A percentile compares a stretch with the other conserved stretches of the same genome.
Conservation (phyloP, 1,140 invertebrate genomes). For the Dreissena polymorpha region DNA sequence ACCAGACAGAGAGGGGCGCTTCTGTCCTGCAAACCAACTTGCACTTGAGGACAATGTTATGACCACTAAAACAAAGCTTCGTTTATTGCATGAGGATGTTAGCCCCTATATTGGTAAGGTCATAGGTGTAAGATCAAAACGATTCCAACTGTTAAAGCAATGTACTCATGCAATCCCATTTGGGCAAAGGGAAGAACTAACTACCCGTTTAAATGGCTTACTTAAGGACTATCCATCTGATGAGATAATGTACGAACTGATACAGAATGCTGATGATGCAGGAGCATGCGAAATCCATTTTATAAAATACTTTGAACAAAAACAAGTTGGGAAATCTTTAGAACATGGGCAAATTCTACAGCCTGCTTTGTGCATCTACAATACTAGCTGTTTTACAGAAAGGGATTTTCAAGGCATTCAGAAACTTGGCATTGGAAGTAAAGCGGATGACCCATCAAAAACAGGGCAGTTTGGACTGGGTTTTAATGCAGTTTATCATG, state of each 20-base stretch:
- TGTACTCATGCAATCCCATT: slow-evolving; percentile 46
- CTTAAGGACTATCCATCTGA: slow-evolving; percentile 71
- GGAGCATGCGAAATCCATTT: slow-evolving; percentile 73
- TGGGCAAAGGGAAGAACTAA: slow-evolving; percentile 71
- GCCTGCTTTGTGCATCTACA: slow-evolving; percentile 73
- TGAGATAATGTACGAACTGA: slow-evolving; percentile 67
- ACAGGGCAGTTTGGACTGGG: slow-evolving; percentile 73
- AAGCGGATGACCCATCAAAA: slow-evolving; percentile 62
- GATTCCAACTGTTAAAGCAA: slow-evolving; percentile 22
- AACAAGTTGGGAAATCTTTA: slow-evolving; percentile 47
- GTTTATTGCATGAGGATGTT: slow-evolving; percentile 56
- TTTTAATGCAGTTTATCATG: slow-evolving; percentile 75
- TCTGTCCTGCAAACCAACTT: slow-evolving; percentile 33
- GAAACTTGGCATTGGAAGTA: slow-evolving; percentile 69
- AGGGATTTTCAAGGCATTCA: slow-evolving; percentile 72
- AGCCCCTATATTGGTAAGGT: slow-evolving; percentile 28
- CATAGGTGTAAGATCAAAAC: slow-evolving; percentile 62
- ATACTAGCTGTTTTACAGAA: slow-evolving; percentile 70
- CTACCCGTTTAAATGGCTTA: slow-evolving; percentile 67
- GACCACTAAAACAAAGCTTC: slow-evolving; percentile 25
- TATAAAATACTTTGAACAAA: slow-evolving; percentile 64
- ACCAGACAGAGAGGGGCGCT: slow-evolving; percentile 40
- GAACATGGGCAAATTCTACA: slow-evolving; percentile 65
- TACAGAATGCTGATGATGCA: slow-evolving; percentile 80
- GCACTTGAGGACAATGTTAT: slow-evolving; percentile 57